phyloP scores from a whole-genome alignment of 2,888 invertebrate species.

The Cryptocheilus praepositus region DNA sequence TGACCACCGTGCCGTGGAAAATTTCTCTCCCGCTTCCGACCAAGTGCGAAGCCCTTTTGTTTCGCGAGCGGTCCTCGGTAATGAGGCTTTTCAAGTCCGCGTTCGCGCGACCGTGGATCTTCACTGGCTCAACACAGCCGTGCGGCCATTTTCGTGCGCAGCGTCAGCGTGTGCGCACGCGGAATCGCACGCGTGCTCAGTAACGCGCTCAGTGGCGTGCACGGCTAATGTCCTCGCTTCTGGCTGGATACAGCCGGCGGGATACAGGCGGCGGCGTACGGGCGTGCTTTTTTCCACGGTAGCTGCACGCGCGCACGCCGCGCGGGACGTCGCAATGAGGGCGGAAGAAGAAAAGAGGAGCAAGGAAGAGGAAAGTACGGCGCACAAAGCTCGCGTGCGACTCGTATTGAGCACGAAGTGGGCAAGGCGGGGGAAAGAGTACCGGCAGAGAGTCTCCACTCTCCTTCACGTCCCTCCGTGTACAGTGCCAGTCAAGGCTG shows the following conservation, averaged over 20 bases:
- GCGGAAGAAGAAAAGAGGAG: conserved; percentile 7
- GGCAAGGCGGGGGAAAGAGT: conserved; percentile 12
- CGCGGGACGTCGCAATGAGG: neutral
- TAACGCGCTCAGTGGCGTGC: too few species aligned
- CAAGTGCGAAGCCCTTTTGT: conserved; percentile 36
- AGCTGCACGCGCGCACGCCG: conserved; percentile 5
- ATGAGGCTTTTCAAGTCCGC: conserved; percentile 39
- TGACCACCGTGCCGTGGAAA: conserved; percentile 9
- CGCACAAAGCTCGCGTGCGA: conserved; percentile 7
- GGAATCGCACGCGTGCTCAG: neutral
- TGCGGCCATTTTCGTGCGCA: too few species aligned
- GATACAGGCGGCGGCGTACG: too few species aligned
- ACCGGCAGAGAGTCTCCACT: conserved; percentile 38
- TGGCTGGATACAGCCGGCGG: too few species aligned
- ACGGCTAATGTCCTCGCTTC: too few species aligned
- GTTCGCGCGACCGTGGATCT: conserved; percentile 10
- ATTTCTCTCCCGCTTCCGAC: conserved; percentile 26
- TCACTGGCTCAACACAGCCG: neutral
- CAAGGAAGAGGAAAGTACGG: conserved; percentile 11
- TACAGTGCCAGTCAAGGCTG: conserved; percentile 46
- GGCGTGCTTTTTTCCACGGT: neutral
- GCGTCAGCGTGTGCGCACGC: too few species aligned
- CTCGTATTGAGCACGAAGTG: neutral
- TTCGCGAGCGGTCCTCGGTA: conserved; percentile 32
- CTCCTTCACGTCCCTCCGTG: conserved; percentile 45